Base-by-base conservation (phyloP, 2,797 vertebrate species). In the Bovichtus diacanthus region DNA sequence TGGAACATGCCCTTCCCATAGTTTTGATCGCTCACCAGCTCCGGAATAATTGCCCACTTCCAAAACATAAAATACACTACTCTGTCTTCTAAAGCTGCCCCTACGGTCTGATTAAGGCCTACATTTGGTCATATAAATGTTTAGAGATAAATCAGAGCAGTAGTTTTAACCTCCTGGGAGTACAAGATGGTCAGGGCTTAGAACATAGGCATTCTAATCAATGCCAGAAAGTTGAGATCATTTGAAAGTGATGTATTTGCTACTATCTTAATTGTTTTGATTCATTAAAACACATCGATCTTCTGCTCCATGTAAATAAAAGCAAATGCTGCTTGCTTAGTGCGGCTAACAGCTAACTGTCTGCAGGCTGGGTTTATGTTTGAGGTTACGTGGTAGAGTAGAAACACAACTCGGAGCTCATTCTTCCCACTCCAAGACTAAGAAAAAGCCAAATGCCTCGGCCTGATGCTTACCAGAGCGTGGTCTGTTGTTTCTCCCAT, bases 391-490 rank as follows among this genome's bases (percentile, higher is more conserved):
- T 76, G 77, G 70, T 76, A 74, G 65, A 86, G 36, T 74, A 76
- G 65, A 87, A 87, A 88, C 83, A 86, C 78, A 61, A 82, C 76
- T 88, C 80, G 55, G 66, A 79, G 67, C 79, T 91, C 78, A 78
- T 66, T 89, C 72, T 80, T 87, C 77, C 75, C 71, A 56, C 64
- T 82, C 55, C 66, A 81, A 78, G 72, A 80, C 31, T 11, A 81
- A 82, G 82, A 81, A 87, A 81, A 83, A 88, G 73, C 77, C 76
- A 81, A 85, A 80, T 73, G 70, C 44, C 76, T 77, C 9, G 21
- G 81, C 54, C 69, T 92, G 89, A 93, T 90, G 69, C 84, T 90
- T 66, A 90, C 78, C 92, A 94, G 92, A 93, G 68, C 76, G 21
- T 47, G 74, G 80, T 75, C 88, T 92, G 92, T 84, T 89, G 74